Evolutionary conservation across 2,113 vertebrate genomes (phyloP).

Genomic region (Marmota flaviventris): DNA sequence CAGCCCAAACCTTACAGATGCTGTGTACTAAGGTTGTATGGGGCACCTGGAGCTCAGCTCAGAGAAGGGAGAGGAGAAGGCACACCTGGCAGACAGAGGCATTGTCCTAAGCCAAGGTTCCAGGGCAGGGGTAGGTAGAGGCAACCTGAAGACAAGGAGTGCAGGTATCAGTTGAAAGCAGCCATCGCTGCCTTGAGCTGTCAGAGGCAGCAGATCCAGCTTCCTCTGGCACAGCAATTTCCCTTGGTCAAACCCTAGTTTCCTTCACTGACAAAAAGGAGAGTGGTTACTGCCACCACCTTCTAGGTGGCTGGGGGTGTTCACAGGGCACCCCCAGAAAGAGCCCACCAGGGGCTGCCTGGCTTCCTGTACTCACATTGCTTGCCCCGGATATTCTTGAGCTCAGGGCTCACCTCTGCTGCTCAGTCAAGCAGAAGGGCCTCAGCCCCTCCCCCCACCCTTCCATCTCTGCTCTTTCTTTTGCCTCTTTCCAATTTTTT

Average conservation of each 20-base stretch:
- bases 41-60: background rate
- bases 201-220: background rate
- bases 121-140: background rate
- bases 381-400: background rate
- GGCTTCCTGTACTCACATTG: background rate
- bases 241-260: background rate
- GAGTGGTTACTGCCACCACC: background rate
- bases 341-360: background rate
- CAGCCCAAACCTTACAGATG: too few relatives aligned
- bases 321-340: background rate
- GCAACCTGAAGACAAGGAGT: background rate
- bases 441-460: too few relatives aligned
- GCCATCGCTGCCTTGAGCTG: background rate
- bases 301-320: background rate
- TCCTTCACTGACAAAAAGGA: background rate
- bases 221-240: background rate
- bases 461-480: background rate
- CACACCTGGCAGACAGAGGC: rapidly evolving
- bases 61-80: background rate
- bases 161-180: background rate
- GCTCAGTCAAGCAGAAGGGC: background rate
- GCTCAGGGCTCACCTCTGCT: background rate
- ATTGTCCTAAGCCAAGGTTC: background rate
- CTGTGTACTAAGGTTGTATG: background rate
- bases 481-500: background rate